Percentiles rank a stretch among this genome's conserved stretches.
Evolutionary conservation across 2,888 invertebrate genomes (phyloP).

Genomic region (Lepidochrysops patricia): DNA sequence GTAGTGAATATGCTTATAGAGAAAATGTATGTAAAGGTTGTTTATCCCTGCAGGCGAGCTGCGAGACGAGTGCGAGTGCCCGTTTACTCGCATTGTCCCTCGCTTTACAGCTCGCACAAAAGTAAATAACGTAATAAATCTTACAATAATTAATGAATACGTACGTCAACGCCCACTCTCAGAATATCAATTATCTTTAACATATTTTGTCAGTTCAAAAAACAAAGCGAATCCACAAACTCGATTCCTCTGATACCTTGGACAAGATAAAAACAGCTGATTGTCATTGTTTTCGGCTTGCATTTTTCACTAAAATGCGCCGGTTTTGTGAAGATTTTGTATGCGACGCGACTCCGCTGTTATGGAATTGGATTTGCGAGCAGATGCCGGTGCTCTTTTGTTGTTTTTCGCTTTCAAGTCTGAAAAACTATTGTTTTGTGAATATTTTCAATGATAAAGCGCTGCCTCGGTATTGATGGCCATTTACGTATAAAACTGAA

Average conservation of each 20-base stretch:
- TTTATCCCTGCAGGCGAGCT: too few species aligned
- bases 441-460: conserved; percentile 7
- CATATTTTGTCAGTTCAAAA: too few species aligned
- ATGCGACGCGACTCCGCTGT: conserved; percentile 1
- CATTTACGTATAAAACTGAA: not conserved
- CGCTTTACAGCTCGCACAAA: too few species aligned
- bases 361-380: conserved; percentile 18
- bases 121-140: too few species aligned
- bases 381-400: conserved; percentile 7
- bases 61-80: too few species aligned
- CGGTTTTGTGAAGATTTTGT: conserved; percentile 15
- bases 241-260: not conserved
- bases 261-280: not conserved
- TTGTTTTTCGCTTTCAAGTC: conserved; percentile 10
- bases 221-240: not conserved
- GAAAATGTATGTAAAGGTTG: too few species aligned
- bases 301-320: not conserved
- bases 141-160: too few species aligned
- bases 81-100: too few species aligned
- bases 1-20: too few species aligned
- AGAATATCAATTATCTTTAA: too few species aligned
- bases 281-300: conserved; percentile 2
- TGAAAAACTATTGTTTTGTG: conserved; percentile 9
- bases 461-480: not conserved
- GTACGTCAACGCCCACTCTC: too few species aligned